phyloP scores from a whole-genome alignment of 1,140 invertebrate species.

The Aphidius ervi region DNA sequence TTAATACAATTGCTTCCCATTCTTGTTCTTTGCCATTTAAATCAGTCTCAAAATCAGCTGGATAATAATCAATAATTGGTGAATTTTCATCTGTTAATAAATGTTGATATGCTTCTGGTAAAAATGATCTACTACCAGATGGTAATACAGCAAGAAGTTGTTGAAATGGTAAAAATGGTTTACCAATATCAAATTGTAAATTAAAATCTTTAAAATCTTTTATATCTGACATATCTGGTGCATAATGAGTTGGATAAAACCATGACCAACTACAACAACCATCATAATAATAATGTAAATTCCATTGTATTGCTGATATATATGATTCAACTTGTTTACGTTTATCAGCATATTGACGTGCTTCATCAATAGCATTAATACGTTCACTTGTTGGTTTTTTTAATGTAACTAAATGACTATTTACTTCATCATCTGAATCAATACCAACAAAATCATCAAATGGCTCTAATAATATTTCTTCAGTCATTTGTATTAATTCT shows the following conservation, averaged over 20 bases:
- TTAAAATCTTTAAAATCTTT: slow-evolving; percentile 72
- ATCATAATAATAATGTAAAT: slow-evolving; percentile 93
- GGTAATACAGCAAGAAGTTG: slow-evolving; percentile 92
- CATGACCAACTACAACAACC: slow-evolving; percentile 96
- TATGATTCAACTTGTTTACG: slow-evolving; percentile 82
- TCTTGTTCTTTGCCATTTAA: slow-evolving; percentile 92
- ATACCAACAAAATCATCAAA: slow-evolving; percentile 39
- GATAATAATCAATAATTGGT: slow-evolving; percentile 87
- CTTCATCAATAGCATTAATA: slow-evolving; percentile 32
- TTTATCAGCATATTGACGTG: slow-evolving; percentile 38
- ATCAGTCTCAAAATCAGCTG: slow-evolving; percentile 82
- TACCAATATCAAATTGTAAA: slow-evolving; percentile 75
- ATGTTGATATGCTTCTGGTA: slow-evolving; percentile 77
- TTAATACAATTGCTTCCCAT: slow-evolving; percentile 96
- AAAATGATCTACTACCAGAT: slow-evolving; percentile 71
- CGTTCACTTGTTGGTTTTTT: slow-evolving; percentile 61
- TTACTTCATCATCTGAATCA: slow-evolving; percentile 45
- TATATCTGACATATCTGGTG: slow-evolving; percentile 92
- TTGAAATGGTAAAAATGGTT: slow-evolving; percentile 91
- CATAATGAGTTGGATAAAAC: slow-evolving; percentile 96
- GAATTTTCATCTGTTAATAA: slow-evolving; percentile 81
- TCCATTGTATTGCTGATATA: slow-evolving; percentile 93
- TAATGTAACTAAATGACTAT: too few species aligned
- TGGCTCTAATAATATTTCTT: slow-evolving; percentile 53
- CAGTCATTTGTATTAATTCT: slow-evolving; percentile 58